phyloP scores from a whole-genome alignment of 2,797 vertebrate species.

The Denticeps clupeoides region DNA sequence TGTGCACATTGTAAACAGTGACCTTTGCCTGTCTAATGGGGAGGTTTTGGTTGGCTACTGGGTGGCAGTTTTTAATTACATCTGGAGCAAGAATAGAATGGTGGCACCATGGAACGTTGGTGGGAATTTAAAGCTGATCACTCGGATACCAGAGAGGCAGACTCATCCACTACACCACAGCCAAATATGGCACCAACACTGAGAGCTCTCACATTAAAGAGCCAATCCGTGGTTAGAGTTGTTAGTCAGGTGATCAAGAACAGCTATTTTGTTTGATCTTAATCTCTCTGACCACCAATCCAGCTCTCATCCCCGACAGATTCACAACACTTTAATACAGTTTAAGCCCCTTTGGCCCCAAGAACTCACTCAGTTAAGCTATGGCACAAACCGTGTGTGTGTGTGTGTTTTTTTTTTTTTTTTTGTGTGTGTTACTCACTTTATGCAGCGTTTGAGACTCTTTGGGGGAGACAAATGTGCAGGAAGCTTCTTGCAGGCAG shows the following conservation, averaged over 20 bases:
- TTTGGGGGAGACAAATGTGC: slow-evolving; percentile 57
- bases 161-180: not conserved
- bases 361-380: too few relatives aligned
- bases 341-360: too few relatives aligned
- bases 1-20: too few relatives aligned
- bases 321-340: too few relatives aligned
- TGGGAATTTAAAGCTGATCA: slow-evolving; percentile 18
- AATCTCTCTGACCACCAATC: too few relatives aligned
- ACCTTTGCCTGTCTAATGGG: not conserved
- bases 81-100: slow-evolving; percentile 5
- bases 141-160: not conserved
- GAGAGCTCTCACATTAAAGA: too few relatives aligned
- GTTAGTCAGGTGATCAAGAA: too few relatives aligned
- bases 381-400: too few relatives aligned
- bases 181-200: too few relatives aligned
- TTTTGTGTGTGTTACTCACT: slow-evolving; percentile 54
- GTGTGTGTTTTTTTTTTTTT: not conserved
- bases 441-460: slow-evolving; percentile 75
- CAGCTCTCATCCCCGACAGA: too few relatives aligned
- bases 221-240: too few relatives aligned
- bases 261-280: too few relatives aligned
- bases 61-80: slow-evolving; percentile 6
- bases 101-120: not conserved
- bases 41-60: not conserved
- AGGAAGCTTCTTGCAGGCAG: slow-evolving; percentile 75